These are phyloP conservation scores for Xestia c-nigrum DNA, from an alignment of 2,888 invertebrate genomes.

Conservation along the genomic window DNA sequence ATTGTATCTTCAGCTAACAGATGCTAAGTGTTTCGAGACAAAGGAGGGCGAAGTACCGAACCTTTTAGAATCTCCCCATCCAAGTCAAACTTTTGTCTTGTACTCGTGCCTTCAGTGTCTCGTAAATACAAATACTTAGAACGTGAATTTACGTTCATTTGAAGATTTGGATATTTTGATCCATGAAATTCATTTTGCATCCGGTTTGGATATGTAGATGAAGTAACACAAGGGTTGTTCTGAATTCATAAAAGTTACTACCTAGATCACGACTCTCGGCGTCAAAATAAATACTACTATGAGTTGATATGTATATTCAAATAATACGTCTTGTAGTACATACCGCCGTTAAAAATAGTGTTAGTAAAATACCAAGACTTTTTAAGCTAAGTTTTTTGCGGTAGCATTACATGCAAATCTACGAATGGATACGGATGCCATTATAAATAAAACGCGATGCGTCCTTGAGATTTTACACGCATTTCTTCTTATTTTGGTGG, in stretches of 20 bases:
- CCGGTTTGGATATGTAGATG: neutral
- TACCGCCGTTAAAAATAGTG: slow-evolving; percentile 14
- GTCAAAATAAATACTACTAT: neutral
- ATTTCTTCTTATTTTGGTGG: slow-evolving; percentile 56
- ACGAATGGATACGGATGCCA: slow-evolving; percentile 52
- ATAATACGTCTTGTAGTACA: neutral
- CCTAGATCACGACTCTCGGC: neutral
- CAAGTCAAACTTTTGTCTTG: slow-evolving; percentile 45
- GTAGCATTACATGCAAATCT: slow-evolving; percentile 60
- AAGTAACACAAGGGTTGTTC: neutral
- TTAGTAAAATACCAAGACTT: slow-evolving; percentile 28
- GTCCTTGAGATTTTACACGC: slow-evolving; percentile 61
- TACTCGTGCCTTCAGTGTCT: slow-evolving; percentile 26
- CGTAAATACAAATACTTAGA: slow-evolving; percentile 28
- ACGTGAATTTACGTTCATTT: slow-evolving; percentile 23
- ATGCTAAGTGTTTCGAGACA: slow-evolving; percentile 51
- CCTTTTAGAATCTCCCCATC: slow-evolving; percentile 45
- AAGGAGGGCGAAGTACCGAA: slow-evolving; percentile 49
- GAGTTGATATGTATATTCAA: slow-evolving; percentile 10
- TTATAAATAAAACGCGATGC: slow-evolving; percentile 43
- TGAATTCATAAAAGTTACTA: neutral
- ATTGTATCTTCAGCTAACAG: slow-evolving; percentile 54
- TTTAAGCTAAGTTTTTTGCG: slow-evolving; percentile 42
- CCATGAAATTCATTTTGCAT: slow-evolving; percentile 2
- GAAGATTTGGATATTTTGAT: slow-evolving; percentile 3